Evolutionary conservation across 2,888 invertebrate genomes (phyloP), one percentile per base, ranked within the genome.

Genomic region (Campoletis raptor): DNA sequence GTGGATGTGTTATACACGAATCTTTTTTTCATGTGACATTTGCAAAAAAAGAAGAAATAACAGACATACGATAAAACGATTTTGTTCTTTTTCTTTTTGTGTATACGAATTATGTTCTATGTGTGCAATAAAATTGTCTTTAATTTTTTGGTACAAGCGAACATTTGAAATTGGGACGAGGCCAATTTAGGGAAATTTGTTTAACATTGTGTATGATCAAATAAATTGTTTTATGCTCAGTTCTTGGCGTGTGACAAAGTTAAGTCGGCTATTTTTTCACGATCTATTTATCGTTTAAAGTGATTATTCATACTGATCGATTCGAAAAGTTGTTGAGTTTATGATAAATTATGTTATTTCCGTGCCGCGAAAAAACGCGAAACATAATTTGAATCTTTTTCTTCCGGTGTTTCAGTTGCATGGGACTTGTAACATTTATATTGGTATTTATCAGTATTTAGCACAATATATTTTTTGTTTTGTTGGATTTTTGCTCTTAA

Each of bases 1-100:
- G 61, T 61, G 61, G 30, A 15, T 61, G 30, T 30, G 30, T 30
- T 30, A 61, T 30, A 30, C 30, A 15, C 24, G 10, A 57, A 30
- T 61, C 30, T 30, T 61, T 61, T 61, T 30, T 61, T 61, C 30
- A 61, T 61, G 61, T 61, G 61, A 61, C 61, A 61, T 61, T 61
- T 61, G 61, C 30, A 61, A 61, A 61, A 30, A 61, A 61, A 61
- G 12, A 61, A 61, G 10, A 0, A 30, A 30, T 18, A 52, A n/a
- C n/a, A 52, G 30, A 30, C 12, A 30, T 12, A 54, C 24, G 57
- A 61, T 24, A 15, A 15, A n/a, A 30, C 30, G 61, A 30, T 61
- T 61, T 61, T 30, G 61, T 15, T 61, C 61, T n/a, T 54, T 61
- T 61, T 61, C 48, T 61, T 61, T 9, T 30, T 54, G 2, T 54